Conservation (phyloP, 2,888 invertebrate genomes). For the Parnassius glacialis region DNA sequence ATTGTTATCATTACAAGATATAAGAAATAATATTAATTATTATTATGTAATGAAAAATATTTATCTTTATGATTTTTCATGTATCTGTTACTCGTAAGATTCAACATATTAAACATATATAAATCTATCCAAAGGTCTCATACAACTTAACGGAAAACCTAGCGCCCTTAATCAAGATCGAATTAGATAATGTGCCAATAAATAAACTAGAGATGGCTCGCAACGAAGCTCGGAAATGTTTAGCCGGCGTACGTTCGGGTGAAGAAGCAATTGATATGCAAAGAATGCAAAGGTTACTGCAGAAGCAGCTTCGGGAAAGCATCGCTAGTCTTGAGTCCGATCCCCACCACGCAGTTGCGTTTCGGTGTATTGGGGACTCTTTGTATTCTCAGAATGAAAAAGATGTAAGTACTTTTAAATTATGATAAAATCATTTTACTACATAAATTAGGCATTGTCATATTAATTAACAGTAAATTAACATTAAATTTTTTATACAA, state of each 20-base stretch:
- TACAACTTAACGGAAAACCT: constrained; percentile 87
- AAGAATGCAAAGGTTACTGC: constrained; percentile 86
- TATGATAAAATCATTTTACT: too few relatives aligned
- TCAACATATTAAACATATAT: background rate
- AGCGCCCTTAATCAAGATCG: constrained; percentile 84
- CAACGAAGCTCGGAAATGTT: constrained; percentile 69
- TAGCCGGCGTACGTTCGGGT: constrained; percentile 48
- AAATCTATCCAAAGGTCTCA: constrained; percentile 73
- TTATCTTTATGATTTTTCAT: background rate
- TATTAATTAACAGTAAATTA: too few relatives aligned
- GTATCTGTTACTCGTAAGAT: too few relatives aligned
- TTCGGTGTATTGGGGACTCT: constrained; percentile 90
- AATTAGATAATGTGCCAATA: constrained; percentile 88
- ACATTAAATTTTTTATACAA: too few relatives aligned
- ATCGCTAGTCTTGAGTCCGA: constrained; percentile 87
- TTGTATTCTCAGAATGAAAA: constrained; percentile 88
- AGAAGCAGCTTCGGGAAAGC: constrained; percentile 85
- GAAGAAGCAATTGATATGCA: constrained; percentile 85
- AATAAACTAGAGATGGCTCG: constrained; percentile 83
- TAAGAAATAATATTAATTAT: background rate
- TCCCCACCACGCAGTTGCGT: constrained; percentile 89
- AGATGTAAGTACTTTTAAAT: constrained; percentile 80
- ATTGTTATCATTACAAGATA: background rate
- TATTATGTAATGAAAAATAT: too few relatives aligned
- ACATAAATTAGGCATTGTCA: too few relatives aligned